phyloP scores from a whole-genome alignment of 1,140 invertebrate species.

The Nymphalis io region DNA sequence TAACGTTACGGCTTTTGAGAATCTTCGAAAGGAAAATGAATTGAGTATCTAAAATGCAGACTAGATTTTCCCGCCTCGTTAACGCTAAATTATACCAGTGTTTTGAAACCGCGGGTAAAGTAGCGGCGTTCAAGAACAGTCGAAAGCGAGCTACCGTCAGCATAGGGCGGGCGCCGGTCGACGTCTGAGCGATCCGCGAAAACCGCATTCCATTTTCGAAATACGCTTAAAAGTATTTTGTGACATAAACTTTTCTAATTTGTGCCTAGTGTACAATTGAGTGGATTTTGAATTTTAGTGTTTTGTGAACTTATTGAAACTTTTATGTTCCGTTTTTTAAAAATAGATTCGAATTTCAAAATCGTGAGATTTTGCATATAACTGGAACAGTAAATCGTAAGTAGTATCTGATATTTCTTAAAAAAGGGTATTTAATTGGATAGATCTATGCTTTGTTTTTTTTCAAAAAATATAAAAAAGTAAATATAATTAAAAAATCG shows the following conservation, averaged over 20 bases:
- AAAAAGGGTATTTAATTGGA: background rate
- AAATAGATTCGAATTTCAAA: background rate
- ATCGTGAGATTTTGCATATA: background rate
- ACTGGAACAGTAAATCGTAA: background rate
- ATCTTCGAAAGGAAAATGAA: slow-evolving; percentile 19
- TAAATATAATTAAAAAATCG: no score
- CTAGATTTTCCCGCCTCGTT: slow-evolving; percentile 25
- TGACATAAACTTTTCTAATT: slow-evolving; percentile 16
- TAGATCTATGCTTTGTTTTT: no score
- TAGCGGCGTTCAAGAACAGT: slow-evolving; percentile 22
- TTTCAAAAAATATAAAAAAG: no score
- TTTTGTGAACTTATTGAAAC: background rate
- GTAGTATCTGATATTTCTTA: background rate
- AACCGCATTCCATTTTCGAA: slow-evolving; percentile 7
- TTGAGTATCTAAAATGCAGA: slow-evolving; percentile 12
- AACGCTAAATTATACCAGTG: slow-evolving; percentile 7
- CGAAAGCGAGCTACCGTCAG: slow-evolving; percentile 22
- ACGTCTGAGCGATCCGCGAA: slow-evolving; percentile 6
- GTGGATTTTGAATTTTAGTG: background rate
- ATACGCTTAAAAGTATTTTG: slow-evolving; percentile 1
- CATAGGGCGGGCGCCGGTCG: slow-evolving; percentile 25
- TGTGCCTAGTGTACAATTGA: background rate
- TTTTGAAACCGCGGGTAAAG: slow-evolving; percentile 17
- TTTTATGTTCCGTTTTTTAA: background rate
- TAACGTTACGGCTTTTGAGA: slow-evolving; percentile 17